A percentile compares a stretch with the other conserved stretches of the same genome.
These are phyloP conservation scores for Stegostoma tigrinum DNA, from an alignment of 2,113 vertebrate species.

Conservation along the genomic window DNA sequence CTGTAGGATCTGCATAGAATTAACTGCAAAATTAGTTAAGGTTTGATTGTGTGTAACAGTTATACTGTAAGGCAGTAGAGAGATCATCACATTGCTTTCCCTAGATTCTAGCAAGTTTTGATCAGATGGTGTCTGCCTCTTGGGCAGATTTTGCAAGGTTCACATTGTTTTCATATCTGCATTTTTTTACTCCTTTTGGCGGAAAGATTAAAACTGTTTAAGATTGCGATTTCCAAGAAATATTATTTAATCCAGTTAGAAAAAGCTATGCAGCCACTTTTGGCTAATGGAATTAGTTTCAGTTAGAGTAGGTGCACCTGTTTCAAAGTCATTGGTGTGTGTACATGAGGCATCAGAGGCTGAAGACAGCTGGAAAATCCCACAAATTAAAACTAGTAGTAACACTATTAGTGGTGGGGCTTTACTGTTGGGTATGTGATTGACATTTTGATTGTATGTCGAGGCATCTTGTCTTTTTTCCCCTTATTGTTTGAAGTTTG, in stretches of 20 bases:
- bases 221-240: not conserved
- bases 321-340: conserved; percentile 13
- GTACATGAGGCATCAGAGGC: not conserved
- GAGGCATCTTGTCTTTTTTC: not conserved
- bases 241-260: not conserved
- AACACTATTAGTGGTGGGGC: too few species aligned
- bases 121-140: not conserved
- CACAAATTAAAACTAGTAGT: not conserved
- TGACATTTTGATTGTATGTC: not conserved
- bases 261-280: not conserved
- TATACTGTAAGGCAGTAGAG: not conserved
- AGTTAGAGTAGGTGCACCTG: not conserved
- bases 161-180: not conserved
- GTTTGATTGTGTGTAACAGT: not conserved
- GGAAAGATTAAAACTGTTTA: not conserved
- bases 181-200: not conserved
- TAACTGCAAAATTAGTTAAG: not conserved
- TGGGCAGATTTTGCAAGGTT: not conserved
- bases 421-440: not conserved
- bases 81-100: not conserved
- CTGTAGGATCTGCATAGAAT: not conserved
- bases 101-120: not conserved
- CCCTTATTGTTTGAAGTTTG: not conserved
- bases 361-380: not conserved
- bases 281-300: not conserved